Evolutionary conservation across 2,113 vertebrate genomes (phyloP).

Genomic region (Chelonoidis abingdonii): DNA sequence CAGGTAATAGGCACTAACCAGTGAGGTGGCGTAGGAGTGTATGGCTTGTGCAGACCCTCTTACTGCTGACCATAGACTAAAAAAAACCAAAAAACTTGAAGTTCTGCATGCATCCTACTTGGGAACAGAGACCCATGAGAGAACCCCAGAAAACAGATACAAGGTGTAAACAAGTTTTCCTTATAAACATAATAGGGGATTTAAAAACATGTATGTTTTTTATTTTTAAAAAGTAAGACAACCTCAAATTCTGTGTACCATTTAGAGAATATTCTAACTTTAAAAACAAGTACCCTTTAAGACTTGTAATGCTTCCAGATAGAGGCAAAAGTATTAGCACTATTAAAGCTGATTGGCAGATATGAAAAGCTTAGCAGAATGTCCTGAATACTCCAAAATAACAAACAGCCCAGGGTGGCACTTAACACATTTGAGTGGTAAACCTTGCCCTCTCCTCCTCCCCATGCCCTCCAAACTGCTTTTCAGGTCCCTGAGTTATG

Average conservation of each 20-base stretch:
- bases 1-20: background rate
- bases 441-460: slow-evolving; percentile 36
- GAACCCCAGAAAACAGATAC: background rate
- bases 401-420: background rate
- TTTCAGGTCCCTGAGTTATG: slow-evolving; percentile 56
- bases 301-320: background rate
- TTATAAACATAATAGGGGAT: background rate
- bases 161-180: background rate
- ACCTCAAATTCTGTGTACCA: background rate
- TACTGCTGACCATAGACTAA: background rate
- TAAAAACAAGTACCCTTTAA: background rate
- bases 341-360: accelerated
- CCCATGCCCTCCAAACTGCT: slow-evolving; percentile 43
- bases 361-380: background rate
- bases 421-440: slow-evolving; percentile 5
- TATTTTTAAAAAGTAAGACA: background rate
- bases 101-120: background rate
- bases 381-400: slow-evolving; percentile 5
- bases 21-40: background rate
- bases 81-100: background rate
- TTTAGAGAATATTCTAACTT: background rate
- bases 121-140: background rate
- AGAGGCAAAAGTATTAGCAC: background rate
- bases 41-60: background rate
- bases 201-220: background rate